Percentiles rank a stretch among this genome's conserved stretches.
Evolutionary conservation across 37 sponge, comb jelly and placozoan species (phyloP).

Genomic region (Ephydatia muelleri): DNA sequence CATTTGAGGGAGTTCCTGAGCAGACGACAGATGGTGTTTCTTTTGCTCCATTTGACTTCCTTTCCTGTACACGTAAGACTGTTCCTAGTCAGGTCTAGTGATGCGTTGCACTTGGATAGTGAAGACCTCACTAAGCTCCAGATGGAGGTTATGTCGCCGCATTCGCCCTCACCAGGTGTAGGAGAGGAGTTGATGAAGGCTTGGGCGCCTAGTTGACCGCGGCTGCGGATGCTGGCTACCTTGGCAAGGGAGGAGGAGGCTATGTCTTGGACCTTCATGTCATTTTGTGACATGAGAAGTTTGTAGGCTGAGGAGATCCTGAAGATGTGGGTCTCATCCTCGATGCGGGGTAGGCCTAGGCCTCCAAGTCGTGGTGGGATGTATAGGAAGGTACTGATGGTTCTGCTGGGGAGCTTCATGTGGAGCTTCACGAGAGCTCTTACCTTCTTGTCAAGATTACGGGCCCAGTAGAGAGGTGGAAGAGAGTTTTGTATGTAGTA

Average conservation of each 20-base stretch:
- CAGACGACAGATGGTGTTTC: background rate
- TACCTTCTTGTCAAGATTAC: background rate
- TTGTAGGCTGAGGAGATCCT: too few species aligned
- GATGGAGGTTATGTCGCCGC: background rate
- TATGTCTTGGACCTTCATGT: too few species aligned
- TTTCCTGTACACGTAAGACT: background rate
- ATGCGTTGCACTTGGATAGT: background rate
- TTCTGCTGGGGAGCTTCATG: slow-evolving; percentile 13
- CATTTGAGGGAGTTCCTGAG: background rate
- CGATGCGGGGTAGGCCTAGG: too few species aligned
- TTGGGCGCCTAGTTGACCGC: too few species aligned
- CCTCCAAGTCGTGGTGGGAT: slow-evolving; percentile 3
- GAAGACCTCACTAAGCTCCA: background rate
- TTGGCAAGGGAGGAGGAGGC: too few species aligned
- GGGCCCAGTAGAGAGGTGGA: background rate
- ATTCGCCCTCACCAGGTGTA: too few species aligned
- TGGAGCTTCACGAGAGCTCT: too few species aligned
- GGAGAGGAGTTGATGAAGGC: too few species aligned
- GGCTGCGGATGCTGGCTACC: too few species aligned
- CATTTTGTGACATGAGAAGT: too few species aligned
- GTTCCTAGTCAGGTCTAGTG: background rate
- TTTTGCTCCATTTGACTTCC: background rate
- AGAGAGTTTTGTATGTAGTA: too few species aligned
- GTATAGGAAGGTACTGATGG: slow-evolving; percentile 4
- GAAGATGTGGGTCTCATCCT: too few species aligned